Evolutionary conservation across 2,113 vertebrate species (phyloP), one percentile per base, ranked within the genome.

Genomic region (Gadus chalcogrammus): DNA sequence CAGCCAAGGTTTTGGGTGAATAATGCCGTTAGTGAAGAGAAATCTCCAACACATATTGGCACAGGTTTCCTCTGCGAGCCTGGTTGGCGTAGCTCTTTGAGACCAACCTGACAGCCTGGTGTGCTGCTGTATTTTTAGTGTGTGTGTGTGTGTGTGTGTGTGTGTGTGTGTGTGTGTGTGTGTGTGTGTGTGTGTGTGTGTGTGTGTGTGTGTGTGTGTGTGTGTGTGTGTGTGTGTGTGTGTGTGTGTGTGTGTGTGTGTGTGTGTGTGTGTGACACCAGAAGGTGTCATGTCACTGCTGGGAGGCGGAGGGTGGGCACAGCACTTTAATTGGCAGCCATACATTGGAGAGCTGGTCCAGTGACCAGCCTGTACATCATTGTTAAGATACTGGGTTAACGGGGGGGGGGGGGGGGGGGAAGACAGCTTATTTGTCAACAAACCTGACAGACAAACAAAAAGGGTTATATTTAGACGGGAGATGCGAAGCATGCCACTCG

Each of bases 251-350:
- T 53, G 64, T 62, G 15, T 70, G 42, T 61, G 22, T 64, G 62
- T 35, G 27, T 64, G 62, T 35, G 62, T n/a, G 13, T 31, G 62
- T 17, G 62, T 1, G 20, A 20, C 70, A 35, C 73, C 75, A 71
- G n/a, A 67, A 84, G 76, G 76, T 82, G 86, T 82, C 79, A 73
- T 75, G 79, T 71, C 73, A 73, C 63, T 15, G 59, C 79, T 77
- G 74, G 56, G 75, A 64, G 8, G 67, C 71, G 18, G 48, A 65
- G 42, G 42, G 12, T 2, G 42, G 42, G 31, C 31, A 68, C 74
- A 61, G 70, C 65, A 74, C 83, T 74, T 77, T 88, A 88, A 89
- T 89, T 89, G 86, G 81, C 61, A 77, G 35, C 63, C 73, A 81
- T 48, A 9, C 42, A 48, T 48, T 18, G 48, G 60, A 64, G 55